Evolutionary conservation across 2,113 vertebrate genomes (phyloP), one percentile per base, ranked within the genome.

Genomic region (Neopipo cinnamomea): DNA sequence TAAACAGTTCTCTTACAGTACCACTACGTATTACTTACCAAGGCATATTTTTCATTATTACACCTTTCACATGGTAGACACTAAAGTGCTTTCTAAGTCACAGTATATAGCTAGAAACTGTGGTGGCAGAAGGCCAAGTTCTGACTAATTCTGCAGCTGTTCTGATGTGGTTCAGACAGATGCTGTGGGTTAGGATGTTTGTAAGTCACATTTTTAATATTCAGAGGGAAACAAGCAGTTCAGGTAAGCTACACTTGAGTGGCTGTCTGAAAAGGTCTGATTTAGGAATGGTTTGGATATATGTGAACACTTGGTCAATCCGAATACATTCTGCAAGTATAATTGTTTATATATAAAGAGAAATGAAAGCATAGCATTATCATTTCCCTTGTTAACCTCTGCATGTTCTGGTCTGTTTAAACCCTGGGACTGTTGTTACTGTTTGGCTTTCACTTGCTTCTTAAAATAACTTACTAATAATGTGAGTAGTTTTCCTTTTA

Each of bases 161-260:
- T 97, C 88, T 85, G 67, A 93, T 89, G 65, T 79, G 78, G 79
- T 85, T 95, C 33, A 37, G 85, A 96, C 93, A 98, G 96, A 96
- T 97, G 96, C 53, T 97, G 46, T 81, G 37, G 35, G 73, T 76
- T 91, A 91, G 75, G 53, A 86, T 74, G 73, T 68, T 96, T 92
- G 87, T 89, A 79, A 96, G 79, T 96, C 89, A 97, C 55, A 91
- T 92, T 95, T 97, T 97, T 96, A 97, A 96, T 94, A 89, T 93
- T 93, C 79, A 81, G 56, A 76, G 44, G 80, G 91, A 96, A 65
- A 83, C 62, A 41, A 44, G 41, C 63, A 74, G 50, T 89, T 90
- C 67, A 92, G 91, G 73, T 72, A 91, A 96, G 83, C 44, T 83
- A 79, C 65, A 80, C 75, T 87, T 91, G 35, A 95, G 85, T 76